Conservation (phyloP, 2,888 invertebrate species). For the Clostera curtula region DNA sequence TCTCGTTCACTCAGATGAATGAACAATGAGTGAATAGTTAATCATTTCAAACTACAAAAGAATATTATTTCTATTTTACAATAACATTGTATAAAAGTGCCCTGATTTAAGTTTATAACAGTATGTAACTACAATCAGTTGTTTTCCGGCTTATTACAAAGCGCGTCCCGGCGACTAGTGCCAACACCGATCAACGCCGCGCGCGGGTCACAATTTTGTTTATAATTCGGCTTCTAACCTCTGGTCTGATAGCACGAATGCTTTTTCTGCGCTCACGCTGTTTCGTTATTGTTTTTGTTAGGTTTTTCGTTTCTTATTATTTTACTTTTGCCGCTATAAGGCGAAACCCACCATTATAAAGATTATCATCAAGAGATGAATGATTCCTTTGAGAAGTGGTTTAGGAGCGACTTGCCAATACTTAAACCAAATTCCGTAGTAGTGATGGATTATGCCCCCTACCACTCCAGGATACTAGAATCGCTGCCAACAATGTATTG, state of each 20-base stretch:
- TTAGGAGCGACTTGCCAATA: too few relatives aligned
- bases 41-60: constrained; percentile 10
- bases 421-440: too few relatives aligned
- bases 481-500: too few relatives aligned
- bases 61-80: too few relatives aligned
- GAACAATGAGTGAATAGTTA: constrained; percentile 8
- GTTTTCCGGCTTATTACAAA: constrained; percentile 8
- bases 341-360: too few relatives aligned
- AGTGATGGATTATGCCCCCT: too few relatives aligned
- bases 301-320: constrained; percentile 16
- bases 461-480: too few relatives aligned
- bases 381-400: too few relatives aligned
- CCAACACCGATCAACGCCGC: too few relatives aligned
- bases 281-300: constrained; percentile 15
- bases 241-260: constrained; percentile 16
- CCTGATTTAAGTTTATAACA: constrained; percentile 10
- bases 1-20: constrained; percentile 9
- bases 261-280: constrained; percentile 15
- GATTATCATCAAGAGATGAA: too few relatives aligned
- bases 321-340: too few relatives aligned
- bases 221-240: constrained; percentile 14
- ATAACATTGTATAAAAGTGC: constrained; percentile 9
- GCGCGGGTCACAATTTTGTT: constrained; percentile 8
- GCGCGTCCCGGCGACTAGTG: too few relatives aligned
- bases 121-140: constrained; percentile 11